Evolutionary conservation across 2,797 vertebrate genomes (phyloP), one percentile per base, ranked within the genome.

Genomic region (Ceyx erithaca): DNA sequence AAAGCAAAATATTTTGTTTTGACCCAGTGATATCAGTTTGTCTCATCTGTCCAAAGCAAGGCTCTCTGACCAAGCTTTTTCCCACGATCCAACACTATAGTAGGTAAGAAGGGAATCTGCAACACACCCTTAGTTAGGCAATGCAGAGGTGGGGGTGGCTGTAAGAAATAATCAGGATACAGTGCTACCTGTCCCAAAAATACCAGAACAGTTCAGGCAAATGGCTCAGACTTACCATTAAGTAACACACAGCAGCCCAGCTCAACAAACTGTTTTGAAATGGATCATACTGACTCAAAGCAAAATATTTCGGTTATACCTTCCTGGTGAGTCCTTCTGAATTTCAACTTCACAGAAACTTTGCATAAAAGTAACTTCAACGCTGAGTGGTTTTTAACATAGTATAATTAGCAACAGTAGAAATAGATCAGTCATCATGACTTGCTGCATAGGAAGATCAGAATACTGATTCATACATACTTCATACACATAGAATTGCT

Each of bases 341-440:
- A 87, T 80, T 48, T 83, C 79, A 92, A 16, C 75, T 85, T 85
- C 72, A 52, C 79, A 45, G 66, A 87, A 85, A 80, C 79, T 90
- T 92, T 68, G 69, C 68, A 75, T 64, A 78, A 57, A 96, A 95
- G 89, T 94, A 92, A 92, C 85, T 95, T 93, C 66, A 93, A 93
- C 86, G 85, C 49, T 21, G 82, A 87, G 75, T 89, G 73, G 68
- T 93, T 95, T 95, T 94, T 83, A 90, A 89, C 84, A 64, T 89
- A 93, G 90, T 92, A 92, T 90, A 95, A 95, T 96, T 94, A 96
- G 95, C 79, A 91, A 94, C 73, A 67, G 67, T 92, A 93, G 90
- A 90, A 96, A 96, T 82, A 94, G 90, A 96, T 92, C 94, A 93
- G 88, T 95, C 88, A 94, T 94, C 69, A 92, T 94, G 90, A 95